Conservation (phyloP, 2,113 vertebrate species). For the Scartelaos histophorus region DNA sequence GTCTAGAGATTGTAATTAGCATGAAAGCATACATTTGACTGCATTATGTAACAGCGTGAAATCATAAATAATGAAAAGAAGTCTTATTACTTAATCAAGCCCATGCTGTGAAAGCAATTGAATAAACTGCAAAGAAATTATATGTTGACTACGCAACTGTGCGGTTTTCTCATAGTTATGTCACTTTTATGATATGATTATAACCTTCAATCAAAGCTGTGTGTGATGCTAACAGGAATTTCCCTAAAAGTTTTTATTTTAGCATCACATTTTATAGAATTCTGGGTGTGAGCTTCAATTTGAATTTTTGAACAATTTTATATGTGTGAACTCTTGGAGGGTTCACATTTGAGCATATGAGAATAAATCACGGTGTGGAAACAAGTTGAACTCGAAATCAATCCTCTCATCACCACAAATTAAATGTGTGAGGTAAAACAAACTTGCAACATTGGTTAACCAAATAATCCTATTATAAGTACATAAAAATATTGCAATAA, state of each 20-base stretch:
- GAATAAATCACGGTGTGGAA: conserved; percentile 17
- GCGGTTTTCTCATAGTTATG: neutral
- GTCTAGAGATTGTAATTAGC: neutral
- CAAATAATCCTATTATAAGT: too few species aligned
- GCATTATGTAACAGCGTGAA: neutral
- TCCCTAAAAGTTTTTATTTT: neutral
- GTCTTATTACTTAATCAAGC: neutral
- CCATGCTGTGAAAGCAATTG: neutral
- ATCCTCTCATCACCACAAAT: conserved; percentile 28
- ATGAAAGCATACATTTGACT: neutral
- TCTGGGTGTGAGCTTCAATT: neutral
- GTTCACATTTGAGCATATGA: conserved; percentile 26
- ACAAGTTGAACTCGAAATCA: conserved; percentile 29
- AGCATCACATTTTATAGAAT: neutral
- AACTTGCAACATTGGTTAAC: too few species aligned
- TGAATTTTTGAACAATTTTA: neutral
- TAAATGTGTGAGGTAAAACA: neutral
- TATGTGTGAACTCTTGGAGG: conserved; percentile 14
- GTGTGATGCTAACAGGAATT: neutral
- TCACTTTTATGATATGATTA: conserved; percentile 12
- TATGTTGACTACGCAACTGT: neutral
- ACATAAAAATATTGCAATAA: too few species aligned
- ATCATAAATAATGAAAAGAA: conserved; percentile 3
- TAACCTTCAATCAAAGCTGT: neutral
- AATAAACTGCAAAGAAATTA: neutral